Evolutionary conservation across 2,797 vertebrate genomes (phyloP), one percentile per base, ranked within the genome.

Genomic region (Smutsia gigantea): DNA sequence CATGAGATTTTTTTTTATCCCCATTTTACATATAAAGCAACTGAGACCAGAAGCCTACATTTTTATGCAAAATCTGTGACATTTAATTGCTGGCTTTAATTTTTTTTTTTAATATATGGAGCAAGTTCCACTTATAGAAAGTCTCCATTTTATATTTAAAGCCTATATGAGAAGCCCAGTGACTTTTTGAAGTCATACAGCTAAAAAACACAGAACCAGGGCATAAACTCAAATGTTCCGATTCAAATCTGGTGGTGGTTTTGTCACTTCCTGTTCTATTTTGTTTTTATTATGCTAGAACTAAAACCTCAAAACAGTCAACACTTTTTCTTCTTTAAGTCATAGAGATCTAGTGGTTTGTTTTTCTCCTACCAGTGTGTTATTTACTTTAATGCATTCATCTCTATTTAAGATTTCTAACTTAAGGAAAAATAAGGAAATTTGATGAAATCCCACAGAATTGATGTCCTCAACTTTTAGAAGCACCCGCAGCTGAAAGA

Each of bases 281-380:
- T 78, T 84, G 14, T n/a, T 95, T 87, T 82, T 46, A 72, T 51
- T 90, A n/a, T 37, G 12, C 6, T 57, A 72, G 25, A 97, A 88
- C 23, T 86, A 61, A 96, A 93, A 87, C 55, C 12, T 46, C 57
- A 59, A 77, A 95, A 77, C 37, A 53, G 7, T 3, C 39, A 51
- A 37, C 0, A 53, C n/a, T 34, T 87, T 92, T 87, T 64, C 39
- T 85, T 92, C 2, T 51, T 91, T 66, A 93, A 94, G n/a, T 85
- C n/a, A 55, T 49, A 82, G 18, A 71, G 11, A 91, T 37, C 21
- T 46, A 39, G 23, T 17, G 8, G 23, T 55, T 18, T 94, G 34
- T 71, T 31, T 37, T 12, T 19, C 61, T 55, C 53, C 79, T 46
- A 42, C 42, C 29, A 59, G 18, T 64, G 31, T 93, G 53, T 25